These are phyloP conservation scores for Melipona bicolor DNA, from an alignment of 2,888 invertebrate genomes.

Conservation along the genomic window DNA sequence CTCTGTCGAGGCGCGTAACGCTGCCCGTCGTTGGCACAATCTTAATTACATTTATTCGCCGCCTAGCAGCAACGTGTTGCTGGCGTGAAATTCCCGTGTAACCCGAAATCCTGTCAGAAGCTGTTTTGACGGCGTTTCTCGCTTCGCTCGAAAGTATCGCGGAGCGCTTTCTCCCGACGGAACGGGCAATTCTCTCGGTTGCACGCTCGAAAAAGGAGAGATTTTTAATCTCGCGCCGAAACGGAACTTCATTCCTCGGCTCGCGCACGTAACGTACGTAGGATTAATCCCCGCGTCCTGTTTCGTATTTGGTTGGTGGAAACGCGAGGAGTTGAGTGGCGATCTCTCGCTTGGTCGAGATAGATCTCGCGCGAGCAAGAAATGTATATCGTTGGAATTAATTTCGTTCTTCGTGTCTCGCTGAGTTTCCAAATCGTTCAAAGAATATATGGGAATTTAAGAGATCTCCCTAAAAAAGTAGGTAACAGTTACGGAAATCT, in stretches of 20 bases:
- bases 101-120: constrained; percentile 15
- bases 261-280: neutral
- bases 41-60: constrained; percentile 61
- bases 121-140: neutral
- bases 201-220: neutral
- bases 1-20: constrained; percentile 29
- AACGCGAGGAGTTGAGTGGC: neutral
- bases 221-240: neutral
- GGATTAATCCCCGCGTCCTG: neutral
- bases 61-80: constrained; percentile 6
- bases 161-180: neutral
- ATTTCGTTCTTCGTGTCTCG: too few species aligned
- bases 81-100: constrained; percentile 16
- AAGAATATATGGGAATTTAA: too few species aligned
- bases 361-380: neutral
- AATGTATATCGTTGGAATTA: too few species aligned
- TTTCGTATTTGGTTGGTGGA: neutral
- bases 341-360: neutral
- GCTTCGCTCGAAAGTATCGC: too few species aligned
- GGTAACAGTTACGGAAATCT: too few species aligned
- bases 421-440: too few species aligned
- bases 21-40: constrained; percentile 40
- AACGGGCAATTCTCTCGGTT: neutral
- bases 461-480: too few species aligned
- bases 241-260: neutral